A percentile compares a stretch with the other conserved stretches of the same genome.
These are phyloP conservation scores for Coelinius sp. DNA, from an alignment of 2,888 invertebrate genomes.

Conservation along the genomic window DNA sequence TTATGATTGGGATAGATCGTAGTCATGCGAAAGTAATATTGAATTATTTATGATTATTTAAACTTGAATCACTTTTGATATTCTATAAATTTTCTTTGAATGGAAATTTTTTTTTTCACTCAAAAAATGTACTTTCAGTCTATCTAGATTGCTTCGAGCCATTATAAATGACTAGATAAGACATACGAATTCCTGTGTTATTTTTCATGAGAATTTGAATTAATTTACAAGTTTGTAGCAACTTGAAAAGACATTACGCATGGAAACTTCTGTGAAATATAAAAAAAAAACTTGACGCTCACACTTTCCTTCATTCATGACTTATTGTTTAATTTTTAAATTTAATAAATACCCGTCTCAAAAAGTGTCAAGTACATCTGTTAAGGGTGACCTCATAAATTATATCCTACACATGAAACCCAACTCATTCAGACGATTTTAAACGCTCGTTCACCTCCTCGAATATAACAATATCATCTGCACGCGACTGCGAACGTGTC, in stretches of 20 bases:
- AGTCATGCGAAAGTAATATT: neutral
- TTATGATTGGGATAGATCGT: neutral
- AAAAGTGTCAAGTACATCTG: neutral
- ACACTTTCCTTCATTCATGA: neutral
- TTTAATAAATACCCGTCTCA: neutral
- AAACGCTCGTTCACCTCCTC: neutral
- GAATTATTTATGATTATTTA: too few species aligned
- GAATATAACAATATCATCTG: conserved; percentile 14
- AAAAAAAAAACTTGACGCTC: neutral
- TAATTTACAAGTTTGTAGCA: neutral
- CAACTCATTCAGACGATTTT: neutral
- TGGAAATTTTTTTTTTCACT: too few species aligned
- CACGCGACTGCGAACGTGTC: conserved; percentile 1
- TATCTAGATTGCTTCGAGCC: neutral
- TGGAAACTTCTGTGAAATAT: neutral
- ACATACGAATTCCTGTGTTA: neutral
- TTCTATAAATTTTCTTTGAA: too few species aligned
- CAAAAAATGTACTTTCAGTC: too few species aligned
- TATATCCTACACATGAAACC: neutral
- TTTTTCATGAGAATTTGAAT: neutral
- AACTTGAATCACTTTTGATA: too few species aligned
- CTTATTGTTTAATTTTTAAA: neutral
- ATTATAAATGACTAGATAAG: neutral
- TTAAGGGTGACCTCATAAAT: neutral
- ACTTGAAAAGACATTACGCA: neutral